Evolutionary conservation across 2,113 vertebrate species (phyloP).

Genomic region (Cyanistes caeruleus): DNA sequence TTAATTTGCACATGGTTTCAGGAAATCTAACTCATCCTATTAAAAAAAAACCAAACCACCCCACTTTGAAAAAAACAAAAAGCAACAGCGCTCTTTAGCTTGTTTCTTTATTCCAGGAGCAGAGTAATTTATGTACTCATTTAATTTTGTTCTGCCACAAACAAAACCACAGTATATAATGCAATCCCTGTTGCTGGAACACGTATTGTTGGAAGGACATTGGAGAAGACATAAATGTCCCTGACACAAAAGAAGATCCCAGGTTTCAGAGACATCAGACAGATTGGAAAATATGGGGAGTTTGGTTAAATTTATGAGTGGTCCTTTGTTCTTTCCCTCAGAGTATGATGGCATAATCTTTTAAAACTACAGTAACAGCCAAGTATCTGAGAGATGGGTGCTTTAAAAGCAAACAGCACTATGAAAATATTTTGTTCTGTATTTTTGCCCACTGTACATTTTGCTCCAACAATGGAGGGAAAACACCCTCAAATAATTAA

Average conservation of each 20-base stretch:
- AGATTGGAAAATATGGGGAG: slow-evolving; percentile 1
- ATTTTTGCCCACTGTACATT: slow-evolving; percentile 9
- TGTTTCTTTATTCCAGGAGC: slow-evolving; percentile 56
- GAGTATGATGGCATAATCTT: slow-evolving; percentile 49
- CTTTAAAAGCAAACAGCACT: slow-evolving; percentile 29
- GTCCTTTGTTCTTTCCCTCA: slow-evolving; percentile 33
- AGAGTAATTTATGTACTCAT: slow-evolving; percentile 67
- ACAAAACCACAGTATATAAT: slow-evolving; percentile 69
- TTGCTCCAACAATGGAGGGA: background rate
- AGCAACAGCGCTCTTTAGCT: background rate
- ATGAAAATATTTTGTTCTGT: slow-evolving; percentile 37
- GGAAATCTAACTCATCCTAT: slow-evolving; percentile 39
- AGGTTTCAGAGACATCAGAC: slow-evolving; percentile 33
- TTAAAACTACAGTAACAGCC: slow-evolving; percentile 32
- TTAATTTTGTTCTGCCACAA: slow-evolving; percentile 70
- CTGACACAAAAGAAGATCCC: slow-evolving; percentile 59
- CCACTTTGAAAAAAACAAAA: background rate
- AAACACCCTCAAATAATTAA: background rate
- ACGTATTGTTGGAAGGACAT: slow-evolving; percentile 52
- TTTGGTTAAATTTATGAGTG: slow-evolving; percentile 36
- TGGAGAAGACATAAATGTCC: slow-evolving; percentile 53
- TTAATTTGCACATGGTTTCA: slow-evolving; percentile 60
- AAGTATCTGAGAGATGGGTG: background rate
- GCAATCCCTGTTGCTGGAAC: slow-evolving; percentile 28
- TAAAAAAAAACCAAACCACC: background rate